Evolutionary conservation across 2,113 vertebrate genomes (phyloP), one percentile per base, ranked within the genome.

Genomic region (Speoplatyrhinus poulsoni): DNA sequence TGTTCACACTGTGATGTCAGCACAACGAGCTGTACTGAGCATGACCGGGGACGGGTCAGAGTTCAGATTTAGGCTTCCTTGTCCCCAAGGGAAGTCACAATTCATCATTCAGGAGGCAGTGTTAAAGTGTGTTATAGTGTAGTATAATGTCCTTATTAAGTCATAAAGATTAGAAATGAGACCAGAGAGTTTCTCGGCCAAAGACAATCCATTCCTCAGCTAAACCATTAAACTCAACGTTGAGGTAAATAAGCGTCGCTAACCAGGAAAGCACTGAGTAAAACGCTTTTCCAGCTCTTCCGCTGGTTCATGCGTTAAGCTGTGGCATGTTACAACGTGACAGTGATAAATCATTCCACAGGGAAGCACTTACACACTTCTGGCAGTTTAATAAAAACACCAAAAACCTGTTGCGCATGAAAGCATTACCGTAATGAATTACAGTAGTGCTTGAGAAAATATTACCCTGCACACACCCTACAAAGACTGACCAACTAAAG

Each of bases 321-420:
- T 66, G 67, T 73, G 81, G 74, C 75, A 61, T 60, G 6, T 80
- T 60, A 64, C 46, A 16, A 60, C 53, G 47, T 81, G 72, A 70
- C 60, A 16, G 80, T 65, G 71, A 90, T 89, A 80, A 88, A 88
- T 91, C 84, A 83, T 83, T 80, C 77, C 74, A 77, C 73, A 41
- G 72, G 70, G 74, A 83, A 62, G 67, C 81, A 69, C 84, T 86
- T 79, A 69, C 83, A 82, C 77, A 80, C 74, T 86, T 82, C 75
- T 81, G 75, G 77, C 77, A 69, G 68, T 86, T 89, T 90, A 86
- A 90, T 89, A 85, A 81, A 82, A 87, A 82, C 68, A 79, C 65
- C 72, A 62, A 73, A 85, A 88, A 80, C 73, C 73, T 73, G 72
- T 84, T 70, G 62, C 58, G 70, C 82, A 70, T 77, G 69, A 72